Conservation (phyloP, 2,113 vertebrate genomes). For the Festucalex cinctus region DNA sequence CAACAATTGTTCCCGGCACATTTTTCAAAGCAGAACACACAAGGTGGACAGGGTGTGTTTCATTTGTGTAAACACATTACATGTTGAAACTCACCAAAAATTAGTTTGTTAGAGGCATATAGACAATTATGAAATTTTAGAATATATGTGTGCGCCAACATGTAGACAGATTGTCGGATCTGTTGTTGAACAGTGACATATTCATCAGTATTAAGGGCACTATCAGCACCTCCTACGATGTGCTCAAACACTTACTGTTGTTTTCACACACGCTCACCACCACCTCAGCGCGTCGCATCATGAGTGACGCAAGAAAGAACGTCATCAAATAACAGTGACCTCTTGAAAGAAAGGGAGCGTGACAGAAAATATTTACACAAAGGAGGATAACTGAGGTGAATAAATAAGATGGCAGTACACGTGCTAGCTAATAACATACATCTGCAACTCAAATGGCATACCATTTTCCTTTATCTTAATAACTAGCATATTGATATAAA, state of each 20-base stretch:
- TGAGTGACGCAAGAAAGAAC: conserved; percentile 56
- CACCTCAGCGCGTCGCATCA: conserved; percentile 37
- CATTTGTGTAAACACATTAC: no score
- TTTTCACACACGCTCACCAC: conserved; percentile 54
- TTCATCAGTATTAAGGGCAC: conserved; percentile 35
- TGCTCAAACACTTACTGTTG: conserved; percentile 38
- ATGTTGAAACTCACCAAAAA: neutral
- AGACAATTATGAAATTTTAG: neutral
- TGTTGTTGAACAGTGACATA: conserved; percentile 26
- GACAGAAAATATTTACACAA: conserved; percentile 36
- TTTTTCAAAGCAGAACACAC: neutral
- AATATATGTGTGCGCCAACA: neutral
- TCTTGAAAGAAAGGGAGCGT: conserved; percentile 31
- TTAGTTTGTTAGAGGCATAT: neutral
- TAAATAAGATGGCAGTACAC: no score
- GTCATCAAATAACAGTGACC: conserved; percentile 46
- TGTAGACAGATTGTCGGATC: conserved; percentile 33
- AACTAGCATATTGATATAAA: no score
- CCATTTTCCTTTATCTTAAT: no score
- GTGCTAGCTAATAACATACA: no score
- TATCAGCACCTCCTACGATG: conserved; percentile 40
- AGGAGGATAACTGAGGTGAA: conserved; percentile 20
- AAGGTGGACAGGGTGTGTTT: neutral
- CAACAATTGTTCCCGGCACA: neutral
- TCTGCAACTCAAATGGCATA: no score